phyloP scores from a whole-genome alignment of 2,797 vertebrate species.

The Linurgus olivaceus region DNA sequence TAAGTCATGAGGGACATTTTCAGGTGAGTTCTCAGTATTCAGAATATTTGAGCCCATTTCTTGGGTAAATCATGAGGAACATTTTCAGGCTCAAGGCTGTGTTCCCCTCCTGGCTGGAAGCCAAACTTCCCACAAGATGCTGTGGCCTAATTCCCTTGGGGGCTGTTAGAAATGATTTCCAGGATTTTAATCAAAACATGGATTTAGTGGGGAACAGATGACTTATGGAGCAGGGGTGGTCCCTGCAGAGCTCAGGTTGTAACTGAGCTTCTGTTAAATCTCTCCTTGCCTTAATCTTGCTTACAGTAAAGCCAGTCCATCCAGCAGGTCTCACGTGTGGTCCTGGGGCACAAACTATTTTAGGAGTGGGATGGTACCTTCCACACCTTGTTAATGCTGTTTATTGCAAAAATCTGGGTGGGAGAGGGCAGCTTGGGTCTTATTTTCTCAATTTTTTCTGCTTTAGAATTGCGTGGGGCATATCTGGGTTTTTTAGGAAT shows the following conservation, averaged over 20 bases:
- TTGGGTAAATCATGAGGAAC: not conserved
- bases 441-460: not conserved
- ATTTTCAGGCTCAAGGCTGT: not conserved
- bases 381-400: not conserved
- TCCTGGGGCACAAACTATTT: constrained; percentile 10
- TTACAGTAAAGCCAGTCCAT: not conserved
- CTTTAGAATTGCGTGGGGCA: fast-evolving
- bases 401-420: not conserved
- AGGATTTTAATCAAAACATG: not conserved
- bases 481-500: not conserved
- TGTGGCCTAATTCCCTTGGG: not conserved
- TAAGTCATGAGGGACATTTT: not conserved
- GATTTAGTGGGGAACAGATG: constrained; percentile 42
- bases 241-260: constrained; percentile 7
- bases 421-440: not conserved
- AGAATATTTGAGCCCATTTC: not conserved
- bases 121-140: not conserved
- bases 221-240: constrained; percentile 26
- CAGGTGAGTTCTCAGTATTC: not conserved
- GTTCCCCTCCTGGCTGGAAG: not conserved
- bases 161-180: not conserved
- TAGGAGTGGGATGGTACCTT: not conserved
- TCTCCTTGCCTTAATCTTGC: not conserved
- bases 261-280: constrained; percentile 18
- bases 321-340: constrained; percentile 10